These are phyloP conservation scores for Argyra leucocephala DNA, from an alignment of 2,888 invertebrate genomes.

Conservation along the genomic window DNA sequence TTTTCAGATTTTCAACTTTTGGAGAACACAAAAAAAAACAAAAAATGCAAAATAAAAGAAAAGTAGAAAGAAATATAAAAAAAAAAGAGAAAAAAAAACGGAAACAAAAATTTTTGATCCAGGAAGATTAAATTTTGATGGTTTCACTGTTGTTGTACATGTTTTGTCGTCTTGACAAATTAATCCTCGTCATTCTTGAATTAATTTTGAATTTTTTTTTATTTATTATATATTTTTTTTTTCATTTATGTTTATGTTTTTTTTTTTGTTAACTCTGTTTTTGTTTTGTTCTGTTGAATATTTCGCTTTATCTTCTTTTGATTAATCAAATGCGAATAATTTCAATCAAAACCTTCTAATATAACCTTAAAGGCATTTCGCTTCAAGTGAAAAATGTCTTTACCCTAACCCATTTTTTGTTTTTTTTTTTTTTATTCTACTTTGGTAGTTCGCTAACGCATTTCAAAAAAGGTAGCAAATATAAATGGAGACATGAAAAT, in stretches of 20 bases:
- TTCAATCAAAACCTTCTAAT: not conserved
- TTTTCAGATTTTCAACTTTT: not conserved
- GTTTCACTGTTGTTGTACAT: not conserved
- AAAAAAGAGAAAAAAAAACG: not conserved
- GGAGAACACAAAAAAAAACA: too few species aligned
- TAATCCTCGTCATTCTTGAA: conserved; percentile 40
- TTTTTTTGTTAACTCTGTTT: not conserved
- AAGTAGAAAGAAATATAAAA: too few species aligned
- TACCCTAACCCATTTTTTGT: not conserved
- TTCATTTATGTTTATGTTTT: not conserved
- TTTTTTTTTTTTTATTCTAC: too few species aligned
- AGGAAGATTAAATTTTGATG: not conserved
- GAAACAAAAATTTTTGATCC: not conserved
- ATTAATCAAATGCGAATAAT: conserved; percentile 6
- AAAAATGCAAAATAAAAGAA: too few species aligned
- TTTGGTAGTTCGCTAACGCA: too few species aligned
- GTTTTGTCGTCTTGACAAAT: conserved; percentile 33
- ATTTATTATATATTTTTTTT: too few species aligned
- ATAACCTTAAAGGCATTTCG: not conserved
- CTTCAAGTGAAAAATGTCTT: not conserved
- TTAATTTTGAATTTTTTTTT: conserved; percentile 37
- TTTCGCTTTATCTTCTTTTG: not conserved
- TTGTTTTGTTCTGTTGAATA: not conserved
- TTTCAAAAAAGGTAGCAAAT: not conserved
- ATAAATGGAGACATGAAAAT: not conserved